A percentile compares a stretch with the other conserved stretches of the same genome.
phyloP scores from a whole-genome alignment of 1,140 invertebrate species.

The Platyura marginata region DNA sequence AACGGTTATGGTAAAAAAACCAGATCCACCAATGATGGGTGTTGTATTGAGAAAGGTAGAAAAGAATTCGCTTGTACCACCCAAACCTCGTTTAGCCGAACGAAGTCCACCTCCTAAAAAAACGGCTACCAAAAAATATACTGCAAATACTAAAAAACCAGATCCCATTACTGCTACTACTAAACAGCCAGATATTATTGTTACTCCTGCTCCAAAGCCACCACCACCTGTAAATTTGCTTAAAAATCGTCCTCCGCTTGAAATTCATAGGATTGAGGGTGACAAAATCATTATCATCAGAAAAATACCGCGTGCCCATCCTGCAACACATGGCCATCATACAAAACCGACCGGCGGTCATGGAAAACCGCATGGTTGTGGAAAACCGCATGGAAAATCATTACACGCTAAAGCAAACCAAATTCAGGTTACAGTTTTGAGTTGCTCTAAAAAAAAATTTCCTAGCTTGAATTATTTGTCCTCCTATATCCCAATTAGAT shows the following conservation, averaged over 20 bases:
- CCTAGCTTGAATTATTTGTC: too few species aligned
- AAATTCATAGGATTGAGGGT: conserved; percentile 21
- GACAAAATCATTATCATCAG: conserved; percentile 25
- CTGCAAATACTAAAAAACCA: background rate
- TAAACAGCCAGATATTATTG: background rate
- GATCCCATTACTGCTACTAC: background rate
- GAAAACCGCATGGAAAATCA: too few species aligned
- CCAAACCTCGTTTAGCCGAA: background rate
- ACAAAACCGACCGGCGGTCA: background rate
- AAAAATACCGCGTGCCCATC: conserved; percentile 10
- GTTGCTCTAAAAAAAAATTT: too few species aligned
- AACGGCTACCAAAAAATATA: background rate
- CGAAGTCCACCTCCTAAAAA: conserved; percentile 1
- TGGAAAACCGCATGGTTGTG: too few species aligned
- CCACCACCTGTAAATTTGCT: background rate
- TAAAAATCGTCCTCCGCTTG: background rate
- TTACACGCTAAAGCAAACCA: too few species aligned
- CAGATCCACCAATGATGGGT: conserved; percentile 18
- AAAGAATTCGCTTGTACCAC: background rate
- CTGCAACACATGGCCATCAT: background rate
- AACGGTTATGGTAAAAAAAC: conserved; percentile 16
- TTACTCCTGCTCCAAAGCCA: background rate
- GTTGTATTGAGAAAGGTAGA: conserved; percentile 18
- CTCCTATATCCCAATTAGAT: too few species aligned
- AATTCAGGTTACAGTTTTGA: too few species aligned